Base-by-base conservation (phyloP, 2,797 vertebrate genomes). In the Premnoplex brunnescens region DNA sequence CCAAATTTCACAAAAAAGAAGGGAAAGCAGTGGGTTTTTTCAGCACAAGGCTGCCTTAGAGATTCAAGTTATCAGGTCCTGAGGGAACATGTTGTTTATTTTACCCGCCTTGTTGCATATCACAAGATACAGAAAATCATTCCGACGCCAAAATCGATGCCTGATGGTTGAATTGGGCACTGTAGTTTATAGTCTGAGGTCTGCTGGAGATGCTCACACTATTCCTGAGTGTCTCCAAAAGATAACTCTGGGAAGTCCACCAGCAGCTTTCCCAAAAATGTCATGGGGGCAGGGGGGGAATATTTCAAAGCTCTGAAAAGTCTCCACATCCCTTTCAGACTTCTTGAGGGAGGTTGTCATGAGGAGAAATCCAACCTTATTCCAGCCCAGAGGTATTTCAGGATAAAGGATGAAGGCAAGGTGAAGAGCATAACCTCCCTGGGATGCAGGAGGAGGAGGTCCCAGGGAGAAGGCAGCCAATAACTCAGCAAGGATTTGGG, bases 281-380 rank as follows among this genome's bases (percentile, higher is more conserved):
- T 10, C 3, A 0, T 2, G 2, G 32, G 2, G 26, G 3, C 3
- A 2, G 13, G 0, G 24, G 6, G 10, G 7, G 5, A 39, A 14
- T 4, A 10, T 30, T 64, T 60, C 60, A 56, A 66, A 91, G 49
- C 48, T 73, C 59, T 83, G 68, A 9, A 12, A 60, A 83, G 23
- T 21, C 62, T 67, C 28, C 19, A 48, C 27, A 66, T 7, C 34
- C 19, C n/a, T 51, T 71, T 66, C 39, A 30, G 37, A 49, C 23
- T 34, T 27, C 15, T 15, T n/a, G 58, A 85, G 46, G 23, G 37
- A 54, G 55, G 23, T 3, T 56, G 20, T 37, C 5, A 3, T 2
- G 6, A 66, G 37, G 27, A 74, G 17, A 86, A 95, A 55, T 17
- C 12, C 55, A 69, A 20, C 22, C 24, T 11, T 19, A 34, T 3